Evolutionary conservation across 2,888 invertebrate species (phyloP), one percentile per base, ranked within the genome.

Genomic region (Halictus ligatus): DNA sequence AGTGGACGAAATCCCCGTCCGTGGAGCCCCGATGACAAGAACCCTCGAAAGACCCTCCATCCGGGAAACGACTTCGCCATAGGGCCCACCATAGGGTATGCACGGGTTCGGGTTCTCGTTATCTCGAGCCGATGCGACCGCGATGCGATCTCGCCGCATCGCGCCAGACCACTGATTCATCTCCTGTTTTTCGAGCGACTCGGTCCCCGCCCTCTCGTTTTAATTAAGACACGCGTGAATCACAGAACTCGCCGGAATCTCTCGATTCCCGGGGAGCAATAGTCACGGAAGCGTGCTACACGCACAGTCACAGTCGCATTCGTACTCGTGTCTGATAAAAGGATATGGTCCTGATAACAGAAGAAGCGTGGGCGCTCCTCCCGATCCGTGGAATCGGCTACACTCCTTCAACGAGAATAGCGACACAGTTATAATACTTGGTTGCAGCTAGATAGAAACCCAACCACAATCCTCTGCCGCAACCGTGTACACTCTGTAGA

Each of bases 291-390:
- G 25, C 60, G 25, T 10, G 29, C 29, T 29, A 29, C 29, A 10
- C 60, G 13, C 25, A n/a, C 60, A 25, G 13, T 60, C 12, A 12
- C 60, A 60, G n/a, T 25, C 21, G 54, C 21, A 0, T 21, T 18
- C 54, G 54, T n/a, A 1, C n/a, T 54, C 54, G 54, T 10, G 58
- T 58, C 71, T 48, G 84, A 81, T 89, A 89, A 73, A 78, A 90
- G 90, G 90, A 90, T 90, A 87, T 75, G 48, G 54, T 67, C 5
- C 2, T 50, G 90, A 90, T 90, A 90, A 89, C 21, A 40, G 18
- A 40, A 74, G 35, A 35, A 69, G 83, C 84, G 89, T 88, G 75
- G 83, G 85, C 72, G 60, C 29, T 21, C n/a, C 69, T 50, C 77
- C 13, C 21, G 43, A 54, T n/a, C n/a, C 3, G 21, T 69, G 40